phyloP scores from a whole-genome alignment of 2,113 vertebrate genomes.

The Zosterops borbonicus region DNA sequence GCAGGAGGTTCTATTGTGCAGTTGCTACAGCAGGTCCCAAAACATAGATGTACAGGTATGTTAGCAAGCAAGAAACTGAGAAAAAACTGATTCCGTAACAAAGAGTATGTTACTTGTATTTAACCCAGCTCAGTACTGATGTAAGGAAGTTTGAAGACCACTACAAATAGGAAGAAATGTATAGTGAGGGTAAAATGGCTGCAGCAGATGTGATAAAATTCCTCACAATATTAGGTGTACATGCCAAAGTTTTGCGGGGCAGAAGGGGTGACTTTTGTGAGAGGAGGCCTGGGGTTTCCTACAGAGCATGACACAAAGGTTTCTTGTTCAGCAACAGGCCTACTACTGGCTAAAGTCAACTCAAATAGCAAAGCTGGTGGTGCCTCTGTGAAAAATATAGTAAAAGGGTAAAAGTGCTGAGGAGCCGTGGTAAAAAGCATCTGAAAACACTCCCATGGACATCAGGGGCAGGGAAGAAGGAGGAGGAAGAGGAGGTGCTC shows the following conservation, averaged over 20 bases:
- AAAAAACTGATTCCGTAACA: background rate
- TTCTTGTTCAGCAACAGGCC: background rate
- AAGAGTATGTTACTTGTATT: background rate
- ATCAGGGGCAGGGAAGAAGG: background rate
- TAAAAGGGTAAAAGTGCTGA: background rate
- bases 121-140: background rate
- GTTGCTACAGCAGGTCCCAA: background rate
- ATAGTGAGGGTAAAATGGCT: background rate
- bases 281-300: background rate
- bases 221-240: background rate
- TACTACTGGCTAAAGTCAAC: background rate
- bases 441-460: background rate
- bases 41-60: background rate
- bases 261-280: background rate
- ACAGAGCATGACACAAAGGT: background rate
- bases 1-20: background rate
- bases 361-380: background rate
- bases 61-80: background rate
- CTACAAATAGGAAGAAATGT: background rate
- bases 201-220: background rate
- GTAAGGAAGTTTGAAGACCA: background rate
- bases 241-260: rapidly evolving
- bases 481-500: background rate
- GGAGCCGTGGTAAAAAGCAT: background rate
- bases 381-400: background rate